A percentile compares a stretch with the other conserved stretches of the same genome.
Evolutionary conservation across 1,140 invertebrate genomes (phyloP).

Genomic region (Periplaneta americana): DNA sequence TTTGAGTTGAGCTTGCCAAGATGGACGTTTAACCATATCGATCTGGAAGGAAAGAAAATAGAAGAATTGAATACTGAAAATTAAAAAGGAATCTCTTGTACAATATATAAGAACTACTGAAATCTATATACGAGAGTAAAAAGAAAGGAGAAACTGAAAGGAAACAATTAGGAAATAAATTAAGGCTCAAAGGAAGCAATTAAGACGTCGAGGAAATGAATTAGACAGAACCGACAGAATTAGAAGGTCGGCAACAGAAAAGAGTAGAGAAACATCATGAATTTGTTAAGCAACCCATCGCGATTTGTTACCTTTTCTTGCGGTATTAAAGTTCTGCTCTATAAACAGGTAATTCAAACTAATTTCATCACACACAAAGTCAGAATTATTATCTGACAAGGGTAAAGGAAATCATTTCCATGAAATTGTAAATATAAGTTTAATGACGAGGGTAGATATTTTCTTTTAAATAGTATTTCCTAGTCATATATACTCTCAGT

Average conservation of each 20-base stretch:
- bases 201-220: not conserved
- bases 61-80: not conserved
- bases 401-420: too few relatives aligned
- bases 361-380: too few relatives aligned
- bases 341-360: too few relatives aligned
- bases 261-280: not conserved
- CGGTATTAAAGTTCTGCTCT: too few relatives aligned
- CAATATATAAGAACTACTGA: not conserved
- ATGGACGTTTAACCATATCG: constrained; percentile 47
- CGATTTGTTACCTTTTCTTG: too few relatives aligned
- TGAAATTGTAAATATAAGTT: too few relatives aligned
- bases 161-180: not conserved
- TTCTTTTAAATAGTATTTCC: too few relatives aligned
- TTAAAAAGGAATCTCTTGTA: not conserved
- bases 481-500: too few relatives aligned
- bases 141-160: not conserved
- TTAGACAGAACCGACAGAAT: not conserved
- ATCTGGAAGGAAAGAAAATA: constrained; percentile 32
- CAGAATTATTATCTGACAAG: too few relatives aligned
- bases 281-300: not conserved
- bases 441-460: too few relatives aligned
- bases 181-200: not conserved
- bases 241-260: not conserved
- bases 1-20: constrained; percentile 53
- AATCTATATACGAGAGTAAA: not conserved